Conservation (phyloP, 1,140 invertebrate genomes). For the Lucilia sericata region DNA sequence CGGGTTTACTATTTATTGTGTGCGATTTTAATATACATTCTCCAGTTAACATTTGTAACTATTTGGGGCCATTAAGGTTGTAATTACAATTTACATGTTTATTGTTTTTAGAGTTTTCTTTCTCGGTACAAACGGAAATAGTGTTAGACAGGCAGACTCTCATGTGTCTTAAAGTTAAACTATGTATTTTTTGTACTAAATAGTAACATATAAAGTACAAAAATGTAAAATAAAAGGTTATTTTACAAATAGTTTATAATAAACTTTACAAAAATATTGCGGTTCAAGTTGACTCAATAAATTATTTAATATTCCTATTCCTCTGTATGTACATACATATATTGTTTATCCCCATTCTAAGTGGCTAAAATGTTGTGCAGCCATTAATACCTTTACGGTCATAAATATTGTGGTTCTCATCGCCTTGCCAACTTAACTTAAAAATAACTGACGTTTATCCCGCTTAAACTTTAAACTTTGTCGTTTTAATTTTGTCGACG, state of each 20-base stretch:
- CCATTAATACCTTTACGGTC: background rate
- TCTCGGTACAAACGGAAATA: background rate
- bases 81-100: background rate
- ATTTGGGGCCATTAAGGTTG: background rate
- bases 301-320: background rate
- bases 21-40: background rate
- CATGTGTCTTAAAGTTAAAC: too few relatives aligned
- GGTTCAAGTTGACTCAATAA: background rate
- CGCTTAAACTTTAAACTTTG: slow-evolving; percentile 68
- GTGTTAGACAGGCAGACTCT: background rate
- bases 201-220: too few relatives aligned
- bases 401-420: slow-evolving; percentile 34
- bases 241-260: background rate
- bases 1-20: background rate
- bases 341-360: background rate
- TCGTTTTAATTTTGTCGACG: slow-evolving; percentile 66
- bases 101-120: background rate
- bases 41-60: background rate
- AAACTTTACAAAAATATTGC: background rate
- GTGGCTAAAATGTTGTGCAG: background rate
- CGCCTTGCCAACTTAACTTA: slow-evolving; percentile 36
- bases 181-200: background rate
- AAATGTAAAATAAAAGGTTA: too few relatives aligned
- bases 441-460: slow-evolving; percentile 63
- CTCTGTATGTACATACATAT: background rate